phyloP scores from a whole-genome alignment of 2,113 vertebrate species.

The Chamaetylas fuelleborni region DNA sequence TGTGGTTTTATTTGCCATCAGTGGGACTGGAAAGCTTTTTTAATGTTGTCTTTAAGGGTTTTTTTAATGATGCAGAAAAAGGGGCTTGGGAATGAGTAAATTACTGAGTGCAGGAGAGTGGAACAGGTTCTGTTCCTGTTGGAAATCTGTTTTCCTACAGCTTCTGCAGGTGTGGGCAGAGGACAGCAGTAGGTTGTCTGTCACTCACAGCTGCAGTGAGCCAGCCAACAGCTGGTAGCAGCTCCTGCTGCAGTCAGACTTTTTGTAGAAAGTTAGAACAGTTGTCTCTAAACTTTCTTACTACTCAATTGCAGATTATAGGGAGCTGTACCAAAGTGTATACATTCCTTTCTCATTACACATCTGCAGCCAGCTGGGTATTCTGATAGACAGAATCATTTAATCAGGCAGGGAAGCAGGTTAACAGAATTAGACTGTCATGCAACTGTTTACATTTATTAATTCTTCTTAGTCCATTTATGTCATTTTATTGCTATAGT shows the following conservation, averaged over 20 bases:
- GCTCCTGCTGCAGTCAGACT: background rate
- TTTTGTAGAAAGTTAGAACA: background rate
- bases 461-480: background rate
- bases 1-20: background rate
- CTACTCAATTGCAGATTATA: background rate
- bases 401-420: background rate
- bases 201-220: background rate
- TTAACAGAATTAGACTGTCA: background rate
- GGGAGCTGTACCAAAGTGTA: background rate
- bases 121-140: background rate
- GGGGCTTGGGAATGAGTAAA: background rate
- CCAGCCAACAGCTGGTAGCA: background rate
- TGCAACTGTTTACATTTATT: background rate
- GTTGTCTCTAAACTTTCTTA: background rate
- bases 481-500: background rate
- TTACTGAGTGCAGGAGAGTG: background rate
- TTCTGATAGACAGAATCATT: background rate
- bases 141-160: background rate
- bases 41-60: background rate
- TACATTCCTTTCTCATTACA: background rate
- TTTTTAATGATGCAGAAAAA: background rate
- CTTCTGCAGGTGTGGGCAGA: background rate
- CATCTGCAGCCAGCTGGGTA: background rate
- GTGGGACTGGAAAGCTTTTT: background rate
- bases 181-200: background rate